Evolutionary conservation across 2,113 vertebrate genomes (phyloP), one percentile per base, ranked within the genome.

Genomic region (Ailurus styani): DNA sequence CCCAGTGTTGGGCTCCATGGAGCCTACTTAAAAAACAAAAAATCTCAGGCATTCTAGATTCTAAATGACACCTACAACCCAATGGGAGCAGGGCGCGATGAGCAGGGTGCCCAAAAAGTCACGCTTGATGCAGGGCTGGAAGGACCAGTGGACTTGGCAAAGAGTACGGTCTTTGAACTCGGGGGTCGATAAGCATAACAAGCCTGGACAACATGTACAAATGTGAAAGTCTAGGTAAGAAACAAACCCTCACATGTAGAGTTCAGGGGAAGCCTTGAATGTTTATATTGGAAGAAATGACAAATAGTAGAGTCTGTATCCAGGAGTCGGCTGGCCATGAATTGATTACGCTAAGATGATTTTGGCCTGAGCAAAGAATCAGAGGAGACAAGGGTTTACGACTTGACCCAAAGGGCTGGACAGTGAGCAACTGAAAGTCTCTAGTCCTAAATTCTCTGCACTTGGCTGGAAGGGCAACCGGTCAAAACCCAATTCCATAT

Each of bases 21-120:
- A 68, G 34, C 17, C 66, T 18, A 20, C 34, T 68, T 68, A 68
- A 68, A 68, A 68, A n/a, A 37, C 7, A 34, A n/a, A 47, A 75
- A 75, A 17, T 27, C 13, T 45, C 1, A 4, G 27, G 17, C 27
- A 84, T 7, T 34, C 40, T 52, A 40, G 23, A 47, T 57, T 89
- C 27, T 23, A 90, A 23, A 62, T 10, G 40, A 23, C 3, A 21
- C 4, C 2, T 25, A 31, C 18, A 42, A 18, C 34, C 37, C 4
- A 10, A 20, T 6, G 40, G 25, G 7, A 10, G 4, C 6, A n/a
- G 42, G 7, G 6, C 15, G 5, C 23, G 13, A 17, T 17, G 17
- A 25, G 10, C 34, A 50, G 2, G 1, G 34, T 62, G 6, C 23
- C 62, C 17, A 23, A n/a, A 77, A 85, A 20, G 3, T 14, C 14